Conservation (phyloP, 1,140 invertebrate species). For the Pissodes strobi region DNA sequence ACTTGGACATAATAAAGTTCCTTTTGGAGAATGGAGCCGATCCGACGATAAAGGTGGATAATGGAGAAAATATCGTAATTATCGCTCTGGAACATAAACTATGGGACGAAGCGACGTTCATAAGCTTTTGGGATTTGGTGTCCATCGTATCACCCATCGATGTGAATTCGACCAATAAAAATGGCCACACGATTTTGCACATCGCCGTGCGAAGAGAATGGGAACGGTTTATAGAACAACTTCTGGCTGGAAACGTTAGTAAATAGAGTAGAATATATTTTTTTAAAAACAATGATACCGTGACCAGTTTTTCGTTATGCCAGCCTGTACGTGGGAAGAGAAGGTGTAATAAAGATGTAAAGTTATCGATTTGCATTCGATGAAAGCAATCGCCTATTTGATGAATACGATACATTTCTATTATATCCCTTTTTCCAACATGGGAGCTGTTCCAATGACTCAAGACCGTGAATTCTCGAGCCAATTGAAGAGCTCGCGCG, state of each 20-base stretch:
- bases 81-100: slow-evolving; percentile 49
- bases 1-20: slow-evolving; percentile 51
- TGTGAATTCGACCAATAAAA: slow-evolving; percentile 48
- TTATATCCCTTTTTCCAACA: too few species aligned
- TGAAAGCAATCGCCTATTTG: too few species aligned
- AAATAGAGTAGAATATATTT: too few species aligned
- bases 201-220: slow-evolving; percentile 51
- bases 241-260: slow-evolving; percentile 41
- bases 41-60: slow-evolving; percentile 44
- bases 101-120: slow-evolving; percentile 53
- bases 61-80: slow-evolving; percentile 51
- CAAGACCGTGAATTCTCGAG: too few species aligned
- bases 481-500: too few species aligned
- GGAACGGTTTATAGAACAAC: slow-evolving; percentile 45
- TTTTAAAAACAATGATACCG: not conserved
- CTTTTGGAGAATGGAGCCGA: slow-evolving; percentile 51
- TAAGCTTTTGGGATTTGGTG: slow-evolving; percentile 50
- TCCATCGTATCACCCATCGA: slow-evolving; percentile 38
- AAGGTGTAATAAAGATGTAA: too few species aligned
- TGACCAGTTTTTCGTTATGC: too few species aligned
- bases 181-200: slow-evolving; percentile 52
- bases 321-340: too few species aligned
- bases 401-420: too few species aligned
- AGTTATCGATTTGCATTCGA: too few species aligned
- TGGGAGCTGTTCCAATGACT: too few species aligned